These are phyloP conservation scores for Ceratotherium simum DNA, from an alignment of 2,113 vertebrate genomes.

Conservation along the genomic window DNA sequence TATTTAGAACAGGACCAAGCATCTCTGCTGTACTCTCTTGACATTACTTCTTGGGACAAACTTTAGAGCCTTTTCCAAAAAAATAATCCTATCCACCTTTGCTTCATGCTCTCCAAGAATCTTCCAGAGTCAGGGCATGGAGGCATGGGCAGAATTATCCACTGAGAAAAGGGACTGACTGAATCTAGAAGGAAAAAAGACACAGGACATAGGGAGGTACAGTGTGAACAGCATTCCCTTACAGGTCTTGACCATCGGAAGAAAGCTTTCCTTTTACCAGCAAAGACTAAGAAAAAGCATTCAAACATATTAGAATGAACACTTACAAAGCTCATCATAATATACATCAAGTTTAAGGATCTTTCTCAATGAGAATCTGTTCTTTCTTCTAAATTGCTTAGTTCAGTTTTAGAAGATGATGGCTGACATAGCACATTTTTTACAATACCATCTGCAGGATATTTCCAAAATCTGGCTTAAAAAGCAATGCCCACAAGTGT, in stretches of 20 bases:
- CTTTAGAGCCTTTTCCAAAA: neutral
- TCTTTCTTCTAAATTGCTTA: constrained; percentile 23
- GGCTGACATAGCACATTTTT: constrained; percentile 68
- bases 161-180: neutral
- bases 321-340: neutral
- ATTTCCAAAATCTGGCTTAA: constrained; percentile 75
- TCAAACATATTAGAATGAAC: neutral
- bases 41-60: constrained; percentile 36
- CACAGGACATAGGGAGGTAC: neutral
- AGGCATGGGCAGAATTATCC: neutral
- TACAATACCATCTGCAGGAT: constrained; percentile 76
- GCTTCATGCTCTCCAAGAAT: neutral
- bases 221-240: neutral
- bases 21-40: neutral
- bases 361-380: neutral
- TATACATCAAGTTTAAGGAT: neutral
- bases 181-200: neutral
- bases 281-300: neutral
- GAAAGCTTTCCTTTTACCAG: constrained; percentile 3
- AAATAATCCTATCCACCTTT: neutral
- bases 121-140: neutral
- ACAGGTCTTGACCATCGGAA: neutral
- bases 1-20: neutral
- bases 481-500: constrained; percentile 27
- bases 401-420: constrained; percentile 62